Percentiles rank a stretch among this genome's conserved stretches.
These are phyloP conservation scores for Furcifer pardalis DNA, from an alignment of 2,797 vertebrate species.

Conservation along the genomic window DNA sequence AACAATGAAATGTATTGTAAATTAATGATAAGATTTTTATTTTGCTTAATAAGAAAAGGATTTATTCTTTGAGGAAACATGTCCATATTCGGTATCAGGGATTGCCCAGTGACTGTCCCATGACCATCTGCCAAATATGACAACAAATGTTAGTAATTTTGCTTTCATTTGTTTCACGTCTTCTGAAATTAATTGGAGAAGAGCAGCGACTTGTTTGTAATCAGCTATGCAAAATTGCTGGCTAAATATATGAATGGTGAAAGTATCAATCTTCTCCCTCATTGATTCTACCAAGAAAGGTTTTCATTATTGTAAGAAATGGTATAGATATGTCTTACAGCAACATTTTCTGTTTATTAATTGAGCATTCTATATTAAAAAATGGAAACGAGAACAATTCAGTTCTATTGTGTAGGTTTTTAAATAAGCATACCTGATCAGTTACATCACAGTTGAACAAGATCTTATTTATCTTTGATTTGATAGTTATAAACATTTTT, in stretches of 20 bases:
- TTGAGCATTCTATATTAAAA: slow-evolving; percentile 65
- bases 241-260: background rate
- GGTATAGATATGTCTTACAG: slow-evolving; percentile 54
- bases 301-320: slow-evolving; percentile 52
- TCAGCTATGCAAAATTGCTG: background rate
- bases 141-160: background rate
- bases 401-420: slow-evolving; percentile 67
- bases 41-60: slow-evolving; percentile 54
- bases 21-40: slow-evolving; percentile 45
- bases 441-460: slow-evolving; percentile 52
- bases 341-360: slow-evolving; percentile 58
- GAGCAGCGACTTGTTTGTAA: background rate
- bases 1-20: slow-evolving; percentile 51
- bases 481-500: slow-evolving; percentile 54
- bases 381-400: slow-evolving; percentile 62
- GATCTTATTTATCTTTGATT: slow-evolving; percentile 51
- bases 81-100: background rate
- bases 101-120: background rate
- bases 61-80: slow-evolving; percentile 36
- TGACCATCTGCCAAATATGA: rapidly evolving
- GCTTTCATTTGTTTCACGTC: background rate
- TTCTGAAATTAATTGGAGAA: background rate
- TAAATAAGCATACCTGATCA: slow-evolving; percentile 56
- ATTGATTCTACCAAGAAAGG: slow-evolving; percentile 26
- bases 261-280: slow-evolving; percentile 47